phyloP scores from a whole-genome alignment of 1,140 invertebrate genomes.

The Megalonaias nervosa region DNA sequence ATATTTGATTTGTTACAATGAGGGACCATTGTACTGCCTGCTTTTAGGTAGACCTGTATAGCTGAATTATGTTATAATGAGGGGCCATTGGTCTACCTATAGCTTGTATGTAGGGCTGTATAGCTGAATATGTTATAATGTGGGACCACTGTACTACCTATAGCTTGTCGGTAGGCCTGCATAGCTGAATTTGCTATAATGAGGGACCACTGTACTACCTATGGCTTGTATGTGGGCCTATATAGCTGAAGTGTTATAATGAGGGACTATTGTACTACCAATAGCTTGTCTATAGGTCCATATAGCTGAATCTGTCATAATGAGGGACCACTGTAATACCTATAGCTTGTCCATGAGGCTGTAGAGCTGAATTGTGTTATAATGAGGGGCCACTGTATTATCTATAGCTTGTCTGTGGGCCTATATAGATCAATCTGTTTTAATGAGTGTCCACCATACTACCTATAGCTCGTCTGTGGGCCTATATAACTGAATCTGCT shows the following conservation, averaged over 20 bases:
- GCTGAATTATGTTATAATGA: background rate
- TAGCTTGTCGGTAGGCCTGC: too few species aligned
- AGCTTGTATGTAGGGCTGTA: background rate
- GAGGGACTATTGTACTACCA: background rate
- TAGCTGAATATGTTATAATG: too few species aligned
- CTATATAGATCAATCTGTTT: too few species aligned
- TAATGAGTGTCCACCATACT: too few species aligned
- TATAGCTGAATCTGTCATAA: background rate
- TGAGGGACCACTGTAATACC: background rate
- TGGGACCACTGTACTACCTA: too few species aligned
- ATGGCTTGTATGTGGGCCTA: background rate
- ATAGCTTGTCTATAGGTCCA: background rate
- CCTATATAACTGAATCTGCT: too few species aligned
- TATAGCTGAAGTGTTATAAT: background rate
- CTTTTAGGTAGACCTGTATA: background rate
- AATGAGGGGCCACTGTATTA: background rate
- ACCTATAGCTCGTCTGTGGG: background rate
- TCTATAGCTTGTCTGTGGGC: background rate
- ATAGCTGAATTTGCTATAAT: too few species aligned
- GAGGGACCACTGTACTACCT: background rate
- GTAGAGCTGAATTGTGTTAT: too few species aligned
- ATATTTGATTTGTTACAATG: slow-evolving; percentile 99
- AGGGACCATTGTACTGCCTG: too few species aligned
- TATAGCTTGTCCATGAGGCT: too few species aligned
- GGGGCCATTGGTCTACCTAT: background rate